These are phyloP conservation scores for Nemotelus pantherinus DNA, from an alignment of 2,888 invertebrate species.

Conservation along the genomic window DNA sequence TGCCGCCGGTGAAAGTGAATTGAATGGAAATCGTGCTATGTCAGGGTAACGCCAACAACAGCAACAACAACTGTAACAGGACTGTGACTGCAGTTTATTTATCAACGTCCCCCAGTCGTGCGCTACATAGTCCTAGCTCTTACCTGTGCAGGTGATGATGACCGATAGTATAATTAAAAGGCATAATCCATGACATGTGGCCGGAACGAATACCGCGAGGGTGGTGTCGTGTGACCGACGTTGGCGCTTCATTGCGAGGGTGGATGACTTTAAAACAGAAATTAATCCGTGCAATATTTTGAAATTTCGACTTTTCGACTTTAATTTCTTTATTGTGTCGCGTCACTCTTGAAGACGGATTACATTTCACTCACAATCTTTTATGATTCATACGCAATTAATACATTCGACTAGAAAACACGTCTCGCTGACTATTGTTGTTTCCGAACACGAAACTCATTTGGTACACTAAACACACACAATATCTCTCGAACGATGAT, in stretches of 20 bases:
- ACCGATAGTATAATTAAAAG: conserved; percentile 48
- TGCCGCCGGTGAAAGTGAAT: conserved; percentile 21
- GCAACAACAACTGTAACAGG: conserved; percentile 15
- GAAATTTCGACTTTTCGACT: neutral
- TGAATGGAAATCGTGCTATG: neutral
- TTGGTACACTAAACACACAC: conserved; percentile 5
- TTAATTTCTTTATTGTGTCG: neutral
- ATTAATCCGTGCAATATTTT: conserved; percentile 33
- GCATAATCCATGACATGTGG: conserved; percentile 48
- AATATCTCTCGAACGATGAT: neutral
- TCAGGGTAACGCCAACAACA: too few species aligned
- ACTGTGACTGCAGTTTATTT: conserved; percentile 30
- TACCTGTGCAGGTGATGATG: conserved; percentile 49
- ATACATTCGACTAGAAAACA: neutral
- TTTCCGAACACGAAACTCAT: conserved; percentile 7
- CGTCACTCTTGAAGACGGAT: neutral
- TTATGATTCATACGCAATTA: conserved; percentile 10
- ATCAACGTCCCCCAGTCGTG: conserved; percentile 19
- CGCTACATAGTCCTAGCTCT: conserved; percentile 17
- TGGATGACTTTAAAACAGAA: neutral
- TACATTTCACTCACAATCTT: conserved; percentile 32
- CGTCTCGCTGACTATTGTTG: neutral
- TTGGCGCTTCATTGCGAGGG: conserved; percentile 36
- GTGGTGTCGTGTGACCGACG: conserved; percentile 33
- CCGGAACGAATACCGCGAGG: conserved; percentile 12